Base-by-base conservation (phyloP, 2,797 vertebrate species). In the Orestias chungarensis region DNA sequence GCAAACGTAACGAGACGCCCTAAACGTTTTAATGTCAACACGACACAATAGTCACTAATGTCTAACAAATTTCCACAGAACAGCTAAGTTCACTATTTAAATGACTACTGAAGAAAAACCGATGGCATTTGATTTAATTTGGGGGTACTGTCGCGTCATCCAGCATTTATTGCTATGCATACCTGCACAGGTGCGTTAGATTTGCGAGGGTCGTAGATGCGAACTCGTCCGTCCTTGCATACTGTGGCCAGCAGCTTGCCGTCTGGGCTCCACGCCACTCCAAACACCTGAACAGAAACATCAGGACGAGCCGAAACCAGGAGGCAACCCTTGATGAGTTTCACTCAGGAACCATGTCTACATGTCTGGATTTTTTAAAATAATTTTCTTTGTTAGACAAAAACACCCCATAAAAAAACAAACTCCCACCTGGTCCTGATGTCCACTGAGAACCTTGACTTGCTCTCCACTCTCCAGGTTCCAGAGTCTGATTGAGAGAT, bases 251-350 rank as follows among this genome's bases (percentile, higher is more conserved):
- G 84, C 55, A 95, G 91, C 76, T 93, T 95, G 0, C 98, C 97
- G 0, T 96, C 89, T 0, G 96, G 96, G 80, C 96, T 99, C 97
- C 98, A 99, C 1, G 96, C 95, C 91, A 99, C 85, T 66, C 94
- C 92, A 86, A 99, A 99, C 76, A 99, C 96, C 98, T 99, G 81
- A 59, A 66, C 3, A 31, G 4, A 15, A 68, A 27, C 29, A 71
- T 79, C 15, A 54, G 12, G 6, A 33, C 27, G 46, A 69, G 10
- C 40, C 20, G n/a, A 47, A 68, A 23, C 31, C n/a, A 38, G n/a
- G n/a, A 66, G n/a, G 6, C 57, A 49, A 73, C n/a, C 40, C 18
- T 12, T 18, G 47, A n/a, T 35, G 7, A 40, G 35, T 40, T 62
- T 62, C 59, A 11, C 35, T 40, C 23, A 1, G 6, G 17, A 67